phyloP scores from a whole-genome alignment of 2,113 vertebrate species.

The Muntiacus reevesi region DNA sequence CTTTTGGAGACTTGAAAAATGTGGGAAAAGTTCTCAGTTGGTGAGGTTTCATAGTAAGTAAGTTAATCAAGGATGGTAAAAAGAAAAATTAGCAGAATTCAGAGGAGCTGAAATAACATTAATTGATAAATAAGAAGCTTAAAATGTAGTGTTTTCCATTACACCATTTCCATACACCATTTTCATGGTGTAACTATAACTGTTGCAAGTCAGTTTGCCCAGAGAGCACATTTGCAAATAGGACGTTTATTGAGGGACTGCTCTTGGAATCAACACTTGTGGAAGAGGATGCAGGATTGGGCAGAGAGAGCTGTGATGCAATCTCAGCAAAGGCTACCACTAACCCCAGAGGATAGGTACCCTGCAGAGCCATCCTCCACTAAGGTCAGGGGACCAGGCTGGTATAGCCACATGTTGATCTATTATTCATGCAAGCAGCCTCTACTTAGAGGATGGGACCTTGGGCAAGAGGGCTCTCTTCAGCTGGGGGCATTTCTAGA shows the following conservation, averaged over 20 bases:
- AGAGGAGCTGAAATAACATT: neutral
- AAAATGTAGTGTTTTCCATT: neutral
- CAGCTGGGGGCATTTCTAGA: neutral
- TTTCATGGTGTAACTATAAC: neutral
- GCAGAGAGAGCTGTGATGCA: neutral
- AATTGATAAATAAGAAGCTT: neutral
- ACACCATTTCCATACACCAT: neutral
- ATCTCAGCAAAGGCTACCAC: neutral
- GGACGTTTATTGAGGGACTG: neutral
- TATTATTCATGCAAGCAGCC: neutral
- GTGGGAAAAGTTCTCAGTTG: neutral
- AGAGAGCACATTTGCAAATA: neutral
- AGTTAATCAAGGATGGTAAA: neutral
- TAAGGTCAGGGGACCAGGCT: neutral
- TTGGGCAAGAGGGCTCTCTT: neutral
- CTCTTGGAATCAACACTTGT: neutral
- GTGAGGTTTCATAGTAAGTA: neutral
- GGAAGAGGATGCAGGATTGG: neutral
- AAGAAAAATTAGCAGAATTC: conserved; percentile 22
- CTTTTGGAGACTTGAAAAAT: neutral
- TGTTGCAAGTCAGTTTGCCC: neutral
- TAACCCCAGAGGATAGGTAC: neutral
- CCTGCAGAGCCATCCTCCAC: neutral
- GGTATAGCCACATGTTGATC: neutral
- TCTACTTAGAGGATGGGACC: neutral